Conservation (phyloP, 2,888 invertebrate genomes). For the Caenorhabditis sp. region DNA sequence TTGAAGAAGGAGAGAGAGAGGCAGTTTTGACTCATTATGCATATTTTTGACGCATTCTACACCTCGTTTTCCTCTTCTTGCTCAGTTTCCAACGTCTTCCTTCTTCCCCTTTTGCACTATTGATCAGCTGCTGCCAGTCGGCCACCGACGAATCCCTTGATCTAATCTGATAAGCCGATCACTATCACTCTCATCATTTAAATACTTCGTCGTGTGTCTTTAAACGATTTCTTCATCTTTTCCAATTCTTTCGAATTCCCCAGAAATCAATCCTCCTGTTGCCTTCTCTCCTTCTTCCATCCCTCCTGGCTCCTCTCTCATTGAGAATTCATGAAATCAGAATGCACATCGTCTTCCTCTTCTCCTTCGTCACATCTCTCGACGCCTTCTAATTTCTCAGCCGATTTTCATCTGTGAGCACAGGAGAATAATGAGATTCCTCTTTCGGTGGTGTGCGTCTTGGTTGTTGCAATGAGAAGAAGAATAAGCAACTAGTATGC, state of each 20-base stretch:
- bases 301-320: conserved; percentile 17
- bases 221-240: conserved; percentile 17
- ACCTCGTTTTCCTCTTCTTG: background rate
- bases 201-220: conserved; percentile 23
- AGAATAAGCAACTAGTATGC: conserved; percentile 19
- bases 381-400: conserved; percentile 42
- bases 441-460: conserved; percentile 6
- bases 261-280: conserved; percentile 13
- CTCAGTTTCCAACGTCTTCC: background rate
- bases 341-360: conserved; percentile 35
- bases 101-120: background rate
- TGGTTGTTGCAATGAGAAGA: conserved; percentile 8
- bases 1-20: too few relatives aligned
- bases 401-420: conserved; percentile 32
- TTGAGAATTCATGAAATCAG: conserved; percentile 59
- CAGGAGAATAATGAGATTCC: conserved; percentile 42
- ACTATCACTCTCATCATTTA: conserved; percentile 44
- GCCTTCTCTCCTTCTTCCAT: background rate
- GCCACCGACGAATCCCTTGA: conserved; percentile 16
- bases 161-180: conserved; percentile 59
- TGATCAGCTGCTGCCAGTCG: background rate
- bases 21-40: conserved; percentile 9
- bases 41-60: conserved; percentile 10
- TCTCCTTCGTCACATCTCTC: background rate
- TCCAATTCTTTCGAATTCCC: background rate